These are phyloP conservation scores for Crotalus tigris DNA, from an alignment of 2,113 vertebrate genomes.

Conservation along the genomic window DNA sequence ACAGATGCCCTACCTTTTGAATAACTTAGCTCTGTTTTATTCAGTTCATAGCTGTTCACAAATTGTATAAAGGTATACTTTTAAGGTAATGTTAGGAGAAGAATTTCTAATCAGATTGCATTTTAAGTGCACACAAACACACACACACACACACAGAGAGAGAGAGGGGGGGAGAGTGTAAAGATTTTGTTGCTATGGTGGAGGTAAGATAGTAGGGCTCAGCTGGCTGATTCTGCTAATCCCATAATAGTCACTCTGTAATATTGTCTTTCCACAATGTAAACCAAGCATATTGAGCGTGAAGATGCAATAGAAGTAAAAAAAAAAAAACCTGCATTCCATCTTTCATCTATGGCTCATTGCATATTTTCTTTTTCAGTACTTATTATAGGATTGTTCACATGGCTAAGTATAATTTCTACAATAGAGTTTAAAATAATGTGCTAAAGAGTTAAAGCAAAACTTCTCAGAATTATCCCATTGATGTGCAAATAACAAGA, in stretches of 20 bases:
- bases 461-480: not conserved
- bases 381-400: fast-evolving
- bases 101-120: not conserved
- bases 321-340: not conserved
- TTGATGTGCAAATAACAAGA: not conserved
- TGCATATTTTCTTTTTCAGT: not conserved
- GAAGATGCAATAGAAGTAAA: fast-evolving
- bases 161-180: not conserved
- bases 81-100: not conserved
- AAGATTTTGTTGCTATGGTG: fast-evolving
- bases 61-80: not conserved
- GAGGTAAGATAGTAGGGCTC: not conserved
- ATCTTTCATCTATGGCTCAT: conserved; percentile 27
- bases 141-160: not conserved
- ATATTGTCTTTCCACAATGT: not conserved
- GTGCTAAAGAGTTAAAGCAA: not conserved
- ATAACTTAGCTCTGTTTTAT: not conserved
- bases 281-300: not conserved
- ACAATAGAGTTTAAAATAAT: not conserved
- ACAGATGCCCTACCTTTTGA: not conserved
- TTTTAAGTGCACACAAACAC: not conserved
- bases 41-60: not conserved
- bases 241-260: not conserved
- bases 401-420: fast-evolving
- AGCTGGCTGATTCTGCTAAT: not conserved